A percentile compares a stretch with the other conserved stretches of the same genome.
These are phyloP conservation scores for Achroia grisella DNA, from an alignment of 1,140 invertebrate genomes.

Conservation along the genomic window DNA sequence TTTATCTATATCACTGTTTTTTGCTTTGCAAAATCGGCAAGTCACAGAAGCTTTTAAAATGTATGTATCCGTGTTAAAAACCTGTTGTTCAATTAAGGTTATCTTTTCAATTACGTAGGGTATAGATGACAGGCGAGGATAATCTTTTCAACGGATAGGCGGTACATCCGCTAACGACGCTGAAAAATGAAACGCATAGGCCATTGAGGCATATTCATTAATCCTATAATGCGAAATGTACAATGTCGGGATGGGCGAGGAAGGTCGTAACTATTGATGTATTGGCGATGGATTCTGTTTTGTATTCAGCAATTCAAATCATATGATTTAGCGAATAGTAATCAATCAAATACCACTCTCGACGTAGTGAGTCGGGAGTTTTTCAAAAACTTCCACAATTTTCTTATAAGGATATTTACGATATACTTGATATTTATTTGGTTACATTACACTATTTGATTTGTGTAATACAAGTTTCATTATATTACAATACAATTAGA, in stretches of 20 bases:
- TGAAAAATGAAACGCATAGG: slow-evolving; percentile 36
- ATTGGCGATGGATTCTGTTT: slow-evolving; percentile 20
- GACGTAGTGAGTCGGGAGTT: too few relatives aligned
- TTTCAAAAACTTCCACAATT: too few relatives aligned
- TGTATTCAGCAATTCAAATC: slow-evolving; percentile 11
- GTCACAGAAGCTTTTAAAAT: slow-evolving; percentile 9
- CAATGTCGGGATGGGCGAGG: slow-evolving; percentile 52
- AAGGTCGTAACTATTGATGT: slow-evolving; percentile 54
- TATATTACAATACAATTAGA: too few relatives aligned
- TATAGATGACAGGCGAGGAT: slow-evolving; percentile 10
- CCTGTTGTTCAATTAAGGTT: background rate
- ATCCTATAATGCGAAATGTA: slow-evolving; percentile 36
- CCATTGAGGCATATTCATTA: slow-evolving; percentile 38
- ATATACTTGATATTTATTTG: too few relatives aligned
- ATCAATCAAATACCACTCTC: too few relatives aligned
- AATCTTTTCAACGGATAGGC: slow-evolving; percentile 10
- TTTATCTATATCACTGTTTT: background rate
- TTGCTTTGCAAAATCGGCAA: slow-evolving; percentile 6
- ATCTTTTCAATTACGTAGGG: background rate
- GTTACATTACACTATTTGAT: too few relatives aligned
- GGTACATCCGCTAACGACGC: slow-evolving; percentile 21
- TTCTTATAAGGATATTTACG: too few relatives aligned
- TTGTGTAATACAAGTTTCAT: too few relatives aligned
- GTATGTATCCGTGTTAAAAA: background rate
- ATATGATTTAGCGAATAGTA: slow-evolving; percentile 4